These are phyloP conservation scores for Guaruba guarouba DNA, from an alignment of 2,113 vertebrate species.

Conservation along the genomic window DNA sequence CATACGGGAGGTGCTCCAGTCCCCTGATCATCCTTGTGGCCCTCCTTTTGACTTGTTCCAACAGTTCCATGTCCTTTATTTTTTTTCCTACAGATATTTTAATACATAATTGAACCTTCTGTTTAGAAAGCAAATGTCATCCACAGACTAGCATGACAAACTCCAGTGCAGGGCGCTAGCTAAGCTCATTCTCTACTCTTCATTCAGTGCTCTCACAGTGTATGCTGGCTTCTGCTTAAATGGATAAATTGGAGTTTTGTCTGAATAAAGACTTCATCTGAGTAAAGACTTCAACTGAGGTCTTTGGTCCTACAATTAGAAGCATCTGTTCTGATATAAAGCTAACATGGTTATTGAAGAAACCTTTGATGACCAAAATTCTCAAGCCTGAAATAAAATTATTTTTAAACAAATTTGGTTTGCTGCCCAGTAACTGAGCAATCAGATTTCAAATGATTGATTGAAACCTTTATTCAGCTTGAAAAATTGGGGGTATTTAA, in stretches of 20 bases:
- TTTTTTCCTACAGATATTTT: background rate
- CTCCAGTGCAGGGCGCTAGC: background rate
- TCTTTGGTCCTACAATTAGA: background rate
- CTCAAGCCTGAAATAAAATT: slow-evolving; percentile 32
- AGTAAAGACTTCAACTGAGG: background rate
- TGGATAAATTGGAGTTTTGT: background rate
- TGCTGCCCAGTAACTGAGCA: background rate
- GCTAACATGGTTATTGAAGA: slow-evolving; percentile 2
- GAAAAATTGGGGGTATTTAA: slow-evolving; percentile 23
- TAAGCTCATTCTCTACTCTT: background rate
- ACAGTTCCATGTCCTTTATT: background rate
- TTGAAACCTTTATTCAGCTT: slow-evolving; percentile 1
- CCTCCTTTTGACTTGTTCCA: too few relatives aligned
- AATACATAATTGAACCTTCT: background rate
- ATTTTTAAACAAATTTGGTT: slow-evolving; percentile 33
- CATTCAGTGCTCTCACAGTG: background rate
- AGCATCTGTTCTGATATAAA: slow-evolving; percentile 3
- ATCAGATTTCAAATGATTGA: slow-evolving; percentile 26
- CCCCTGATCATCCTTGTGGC: too few relatives aligned
- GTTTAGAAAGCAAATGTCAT: background rate
- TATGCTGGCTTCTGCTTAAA: background rate
- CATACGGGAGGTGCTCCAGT: too few relatives aligned
- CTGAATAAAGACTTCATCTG: background rate
- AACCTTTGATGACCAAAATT: slow-evolving; percentile 45
- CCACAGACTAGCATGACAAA: background rate